phyloP scores from a whole-genome alignment of 2,888 invertebrate genomes.

The Melieria omissa region DNA sequence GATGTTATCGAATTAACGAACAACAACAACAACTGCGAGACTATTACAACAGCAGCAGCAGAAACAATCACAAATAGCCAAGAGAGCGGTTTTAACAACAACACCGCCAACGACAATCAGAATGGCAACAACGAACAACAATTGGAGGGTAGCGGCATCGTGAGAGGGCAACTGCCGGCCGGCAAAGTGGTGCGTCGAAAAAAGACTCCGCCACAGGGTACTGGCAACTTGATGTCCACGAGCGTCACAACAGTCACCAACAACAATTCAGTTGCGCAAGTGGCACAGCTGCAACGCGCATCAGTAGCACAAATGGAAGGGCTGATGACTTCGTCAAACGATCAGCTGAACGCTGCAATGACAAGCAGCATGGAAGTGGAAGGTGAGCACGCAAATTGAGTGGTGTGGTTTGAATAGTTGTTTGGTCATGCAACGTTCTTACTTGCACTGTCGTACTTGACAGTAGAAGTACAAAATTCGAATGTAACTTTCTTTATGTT shows the following conservation, averaged over 20 bases:
- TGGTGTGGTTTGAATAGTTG: neutral
- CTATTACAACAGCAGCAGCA: conserved; percentile 18
- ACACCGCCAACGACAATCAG: conserved; percentile 59
- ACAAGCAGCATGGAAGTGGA: conserved; percentile 70
- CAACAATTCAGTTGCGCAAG: conserved; percentile 58
- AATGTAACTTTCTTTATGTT: neutral
- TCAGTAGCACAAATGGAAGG: conserved; percentile 71
- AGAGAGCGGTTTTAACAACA: conserved; percentile 44
- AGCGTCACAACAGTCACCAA: conserved; percentile 40
- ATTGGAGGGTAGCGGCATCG: conserved; percentile 70
- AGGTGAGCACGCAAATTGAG: conserved; percentile 50
- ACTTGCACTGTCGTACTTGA: no score
- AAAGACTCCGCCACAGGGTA: conserved; percentile 56
- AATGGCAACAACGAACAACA: conserved; percentile 56
- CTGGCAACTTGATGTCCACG: conserved; percentile 36
- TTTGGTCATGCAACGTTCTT: neutral
- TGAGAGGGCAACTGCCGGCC: conserved; percentile 76
- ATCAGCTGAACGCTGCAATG: conserved; percentile 66
- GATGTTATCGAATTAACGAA: conserved; percentile 30
- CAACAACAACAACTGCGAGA: conserved; percentile 38
- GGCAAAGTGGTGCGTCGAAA: conserved; percentile 73
- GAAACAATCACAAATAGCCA: conserved; percentile 21
- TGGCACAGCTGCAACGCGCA: conserved; percentile 69
- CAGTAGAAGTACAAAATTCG: neutral
- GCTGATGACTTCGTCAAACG: conserved; percentile 50